Conservation (phyloP, 2,888 invertebrate genomes). For the Ophion ellenae region DNA sequence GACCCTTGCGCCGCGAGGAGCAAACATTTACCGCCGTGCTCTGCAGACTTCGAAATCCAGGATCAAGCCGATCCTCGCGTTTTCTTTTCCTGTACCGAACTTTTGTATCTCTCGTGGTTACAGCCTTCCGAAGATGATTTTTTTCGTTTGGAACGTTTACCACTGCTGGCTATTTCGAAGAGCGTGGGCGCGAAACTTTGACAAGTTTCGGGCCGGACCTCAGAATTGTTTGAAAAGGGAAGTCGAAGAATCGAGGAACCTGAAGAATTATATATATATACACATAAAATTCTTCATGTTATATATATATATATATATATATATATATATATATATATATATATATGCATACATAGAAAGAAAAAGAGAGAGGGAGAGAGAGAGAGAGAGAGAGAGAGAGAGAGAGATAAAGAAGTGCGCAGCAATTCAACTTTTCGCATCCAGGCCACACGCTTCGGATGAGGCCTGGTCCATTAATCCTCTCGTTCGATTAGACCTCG, state of each 20-base stretch:
- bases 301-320: too few relatives aligned
- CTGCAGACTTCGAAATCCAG: conserved; percentile 40
- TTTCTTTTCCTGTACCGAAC: background rate
- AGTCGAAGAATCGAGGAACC: conserved; percentile 31
- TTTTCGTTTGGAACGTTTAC: conserved; percentile 7
- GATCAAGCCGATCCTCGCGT: conserved; percentile 54
- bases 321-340: too few relatives aligned
- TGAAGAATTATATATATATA: background rate
- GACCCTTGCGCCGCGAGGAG: conserved; percentile 40
- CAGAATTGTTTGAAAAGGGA: conserved; percentile 17
- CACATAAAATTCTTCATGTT: too few relatives aligned
- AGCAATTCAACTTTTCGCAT: conserved; percentile 40
- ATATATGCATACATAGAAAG: too few relatives aligned
- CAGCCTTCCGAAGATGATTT: conserved; percentile 9
- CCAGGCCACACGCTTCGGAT: conserved; percentile 6
- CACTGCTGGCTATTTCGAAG: conserved; percentile 3
- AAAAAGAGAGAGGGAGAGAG: background rate
- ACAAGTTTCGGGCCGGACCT: conserved; percentile 25
- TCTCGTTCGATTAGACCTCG: conserved; percentile 19
- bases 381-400: background rate
- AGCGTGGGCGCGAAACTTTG: conserved; percentile 24
- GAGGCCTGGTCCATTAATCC: conserved; percentile 36
- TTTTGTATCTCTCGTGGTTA: background rate
- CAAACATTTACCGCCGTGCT: conserved; percentile 59
- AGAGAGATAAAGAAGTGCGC: conserved; percentile 1